Evolutionary conservation across 1,140 invertebrate genomes (phyloP), one percentile per base, ranked within the genome.

Genomic region (Neelides sp.): DNA sequence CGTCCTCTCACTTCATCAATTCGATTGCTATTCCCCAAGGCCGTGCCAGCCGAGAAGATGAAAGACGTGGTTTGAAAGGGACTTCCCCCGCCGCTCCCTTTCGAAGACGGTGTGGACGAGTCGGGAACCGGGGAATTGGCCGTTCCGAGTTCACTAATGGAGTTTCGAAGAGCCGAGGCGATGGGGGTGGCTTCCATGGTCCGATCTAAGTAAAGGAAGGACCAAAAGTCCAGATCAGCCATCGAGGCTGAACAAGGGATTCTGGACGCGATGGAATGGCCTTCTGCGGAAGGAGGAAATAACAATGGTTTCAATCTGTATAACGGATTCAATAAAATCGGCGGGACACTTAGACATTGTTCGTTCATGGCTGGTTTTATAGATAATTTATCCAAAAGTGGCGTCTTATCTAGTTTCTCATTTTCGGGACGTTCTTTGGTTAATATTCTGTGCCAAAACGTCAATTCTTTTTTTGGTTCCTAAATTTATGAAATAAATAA

Each of bases 261-360:
- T 30, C 26, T 30, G 41, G 27, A 22, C 19, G 4, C 10, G 46
- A 15, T 2, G 44, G 10, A 23, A 30, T 42, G 26, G 8, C n/a
- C 13, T 2, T 3, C 13, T 1, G 30, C 12, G 32, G 47, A 30
- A 24, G 54, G 58, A n/a, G 50, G 47, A 30, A 44, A 32, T 23
- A 59, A 42, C 7, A 59, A 34, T 8, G 46, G 22, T 23, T 52
- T 48, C 5, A 60, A 19, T 39, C 52, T 57, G 34, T 53, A 60
- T 34, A 60, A 30, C 12, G 54, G 52, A 52, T 60, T 60, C 0
- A 44, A n/a, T 27, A 59, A n/a, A n/a, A n/a, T n/a, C n/a, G n/a
- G n/a, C n/a, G n/a, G n/a, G 49, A n/a, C 24, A 28, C 27, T 23
- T 10, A 10, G 57, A 53, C 2, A 58, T 34, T 12, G 30, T 19